Evolutionary conservation across 2,797 vertebrate species (phyloP), one percentile per base, ranked within the genome.

Genomic region (Nasua narica): DNA sequence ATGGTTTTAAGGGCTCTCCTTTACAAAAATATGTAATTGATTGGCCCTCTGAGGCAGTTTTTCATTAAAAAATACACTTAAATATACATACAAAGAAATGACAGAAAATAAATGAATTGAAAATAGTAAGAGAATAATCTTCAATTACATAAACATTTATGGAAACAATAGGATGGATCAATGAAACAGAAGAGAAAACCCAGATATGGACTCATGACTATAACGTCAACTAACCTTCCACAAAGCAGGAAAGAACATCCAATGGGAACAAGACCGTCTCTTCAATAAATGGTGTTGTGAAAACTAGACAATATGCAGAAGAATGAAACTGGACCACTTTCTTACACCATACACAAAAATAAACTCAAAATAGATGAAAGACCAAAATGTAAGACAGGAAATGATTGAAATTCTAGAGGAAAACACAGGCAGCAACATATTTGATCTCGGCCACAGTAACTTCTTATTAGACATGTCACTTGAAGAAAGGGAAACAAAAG

Each of bases 51-150:
- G 85, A 82, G 19, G 23, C 62, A 35, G 27, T 81, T 85, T 65
- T 69, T 21, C 10, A 65, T 97, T 95, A 87, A 97, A 95, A 67
- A 79, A 69, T 70, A 67, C 2, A 69, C 37, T 52, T 95, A 67
- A 46, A 72, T 83, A 69, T 85, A 94, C 69, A 88, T 5, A 94
- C 46, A 82, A 6, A 54, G 10, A 89, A 95, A 16, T 74, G 12
- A 48, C 7, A 91, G 16, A 88, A 91, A 94, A 29, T 1, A 62
- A 89, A 18, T 72, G 3, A 92, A 58, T 3, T 50, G 19, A 37
- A 76, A 60, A 19, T 78, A 2, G 83, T 11, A 76, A 76, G 21
- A 90, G 5, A 65, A 37, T 9, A 84, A 60, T 9, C 10, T 76
- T 3, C 11, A 74, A 5, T 11, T 52, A 15, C 48, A n/a, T 40